Conservation (phyloP, 1,140 invertebrate species). For the Archivesica marissinica region DNA sequence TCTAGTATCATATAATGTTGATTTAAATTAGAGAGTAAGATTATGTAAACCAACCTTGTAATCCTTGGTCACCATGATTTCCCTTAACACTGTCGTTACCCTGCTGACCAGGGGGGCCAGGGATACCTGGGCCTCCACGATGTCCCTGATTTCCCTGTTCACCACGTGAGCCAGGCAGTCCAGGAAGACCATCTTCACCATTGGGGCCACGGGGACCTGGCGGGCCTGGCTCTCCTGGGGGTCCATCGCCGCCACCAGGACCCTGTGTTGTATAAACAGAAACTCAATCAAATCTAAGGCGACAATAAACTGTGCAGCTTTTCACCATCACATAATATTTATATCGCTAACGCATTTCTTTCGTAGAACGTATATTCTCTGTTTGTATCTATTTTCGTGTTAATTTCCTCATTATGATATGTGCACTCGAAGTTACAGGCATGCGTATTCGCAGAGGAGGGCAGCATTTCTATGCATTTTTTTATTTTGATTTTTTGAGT, state of each 20-base stretch:
- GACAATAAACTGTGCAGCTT: too few relatives aligned
- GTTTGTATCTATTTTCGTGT: too few relatives aligned
- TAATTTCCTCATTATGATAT: too few relatives aligned
- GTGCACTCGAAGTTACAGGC: too few relatives aligned
- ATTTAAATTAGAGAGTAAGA: not conserved
- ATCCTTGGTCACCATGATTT: conserved; percentile 67
- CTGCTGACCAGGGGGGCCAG: conserved; percentile 70
- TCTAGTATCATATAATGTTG: too few relatives aligned
- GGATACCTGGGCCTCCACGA: conserved; percentile 66
- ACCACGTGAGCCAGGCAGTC: conserved; percentile 75
- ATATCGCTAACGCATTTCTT: too few relatives aligned
- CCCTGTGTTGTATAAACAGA: conserved; percentile 60
- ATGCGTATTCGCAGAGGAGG: too few relatives aligned
- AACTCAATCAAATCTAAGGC: too few relatives aligned
- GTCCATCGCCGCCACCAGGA: conserved; percentile 72
- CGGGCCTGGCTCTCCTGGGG: conserved; percentile 70
- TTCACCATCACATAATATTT: too few relatives aligned
- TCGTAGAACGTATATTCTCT: too few relatives aligned
- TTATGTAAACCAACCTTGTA: conserved; percentile 54
- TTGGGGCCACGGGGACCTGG: conserved; percentile 70
- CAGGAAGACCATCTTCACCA: conserved; percentile 75
- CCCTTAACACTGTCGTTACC: conserved; percentile 70
- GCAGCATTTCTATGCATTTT: too few relatives aligned
- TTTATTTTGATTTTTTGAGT: too few relatives aligned
- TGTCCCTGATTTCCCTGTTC: conserved; percentile 68